Conservation (phyloP, 2,113 vertebrate genomes). For the Phyllostomus hastatus region DNA sequence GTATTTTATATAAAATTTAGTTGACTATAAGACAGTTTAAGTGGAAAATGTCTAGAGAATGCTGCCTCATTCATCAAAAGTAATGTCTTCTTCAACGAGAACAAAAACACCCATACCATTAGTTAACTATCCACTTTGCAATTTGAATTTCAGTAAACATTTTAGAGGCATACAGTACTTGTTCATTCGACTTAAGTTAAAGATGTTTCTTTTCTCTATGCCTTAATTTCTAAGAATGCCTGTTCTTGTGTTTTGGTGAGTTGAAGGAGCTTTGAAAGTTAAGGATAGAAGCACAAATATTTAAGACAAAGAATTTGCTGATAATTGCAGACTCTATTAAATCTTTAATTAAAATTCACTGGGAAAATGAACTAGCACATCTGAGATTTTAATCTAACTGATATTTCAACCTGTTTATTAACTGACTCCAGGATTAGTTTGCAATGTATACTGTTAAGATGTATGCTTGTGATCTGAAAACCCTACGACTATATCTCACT, state of each 20-base stretch:
- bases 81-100: background rate
- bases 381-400: constrained; percentile 75
- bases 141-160: constrained; percentile 53
- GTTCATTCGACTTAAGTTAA: constrained; percentile 38
- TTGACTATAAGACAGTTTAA: constrained; percentile 10
- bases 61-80: constrained; percentile 51
- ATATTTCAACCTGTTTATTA: constrained; percentile 76
- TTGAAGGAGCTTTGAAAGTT: constrained; percentile 65
- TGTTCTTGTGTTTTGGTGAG: background rate
- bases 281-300: constrained; percentile 51
- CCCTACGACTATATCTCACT: background rate
- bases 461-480: constrained; percentile 51
- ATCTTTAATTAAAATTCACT: constrained; percentile 77
- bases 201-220: background rate
- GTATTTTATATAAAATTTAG: background rate
- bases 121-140: constrained; percentile 52
- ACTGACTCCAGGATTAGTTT: constrained; percentile 72
- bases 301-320: constrained; percentile 68
- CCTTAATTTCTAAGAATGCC: constrained; percentile 55
- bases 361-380: constrained; percentile 66
- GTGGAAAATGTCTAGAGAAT: constrained; percentile 44
- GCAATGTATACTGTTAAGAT: constrained; percentile 62
- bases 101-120: background rate
- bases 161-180: constrained; percentile 28
- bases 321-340: constrained; percentile 68